Evolutionary conservation across 37 sponge, comb jelly and placozoan genomes (phyloP), one percentile per base, ranked within the genome.

Genomic region (Axinella damicornis): DNA sequence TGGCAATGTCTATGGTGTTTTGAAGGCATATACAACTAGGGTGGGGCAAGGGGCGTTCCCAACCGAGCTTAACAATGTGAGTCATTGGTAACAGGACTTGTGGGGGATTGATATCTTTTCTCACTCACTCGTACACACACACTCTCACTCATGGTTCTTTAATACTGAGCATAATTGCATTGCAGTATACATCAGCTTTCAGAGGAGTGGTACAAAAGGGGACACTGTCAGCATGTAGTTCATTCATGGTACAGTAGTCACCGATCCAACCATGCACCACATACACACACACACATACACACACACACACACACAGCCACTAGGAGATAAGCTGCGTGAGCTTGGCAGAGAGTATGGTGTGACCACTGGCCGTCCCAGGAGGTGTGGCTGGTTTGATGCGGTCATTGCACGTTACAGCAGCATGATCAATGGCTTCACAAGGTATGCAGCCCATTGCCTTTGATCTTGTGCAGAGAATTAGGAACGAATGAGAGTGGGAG

Each of bases 321-420:
- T 93, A 59, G 99, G 98, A 19, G 88, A 94, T 0, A 84, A 64
- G 32, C 76, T 99, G 38, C 93, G 88, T 28, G 74, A 62, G 54
- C 85, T 93, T 39, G 99, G 99, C 0, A 80, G 82, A 25, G 99
- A 99, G 73, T 95, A 78, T 81, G 99, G 99, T 0, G 96, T 97
- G 58, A 99, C 99, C n/a, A 99, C 99, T 9, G 99, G 99, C 0
- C 74, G 99, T 0, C 85, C 84, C 33, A 58, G 99, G 57, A 80
- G 99, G 69, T 99, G 99, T 91, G 99, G 99, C 22, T 99, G 99
- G 99, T 91, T 97, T 53, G 99, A 99, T 76, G 67, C 87, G 32
- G 89, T 99, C 60, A 97, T 97, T 35, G 90, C 94, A 21, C 52
- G 65, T 13, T 99, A 99, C 83, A 84, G 77, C 53, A 72, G 77